Evolutionary conservation across 2,888 invertebrate species (phyloP).

Genomic region (Arrhopalites spinosus): DNA sequence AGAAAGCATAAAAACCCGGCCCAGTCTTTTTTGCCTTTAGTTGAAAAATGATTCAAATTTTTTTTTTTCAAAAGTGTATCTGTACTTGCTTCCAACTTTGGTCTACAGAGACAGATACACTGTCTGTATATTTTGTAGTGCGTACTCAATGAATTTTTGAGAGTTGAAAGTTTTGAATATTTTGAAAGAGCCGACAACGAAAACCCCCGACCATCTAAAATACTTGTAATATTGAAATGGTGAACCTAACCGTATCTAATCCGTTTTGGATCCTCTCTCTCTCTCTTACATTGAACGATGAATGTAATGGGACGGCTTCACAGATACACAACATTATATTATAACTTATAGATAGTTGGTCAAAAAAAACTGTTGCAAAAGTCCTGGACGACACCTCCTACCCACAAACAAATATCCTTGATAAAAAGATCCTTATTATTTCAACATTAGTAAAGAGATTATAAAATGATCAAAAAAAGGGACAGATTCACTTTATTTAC

Average conservation of each 20-base stretch:
- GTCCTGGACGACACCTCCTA: no score
- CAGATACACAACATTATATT: conserved; percentile 18
- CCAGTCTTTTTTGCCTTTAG: conserved; percentile 28
- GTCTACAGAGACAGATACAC: background rate
- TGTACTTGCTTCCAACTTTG: background rate
- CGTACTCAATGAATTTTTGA: background rate
- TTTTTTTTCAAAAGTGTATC: background rate
- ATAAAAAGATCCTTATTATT: background rate
- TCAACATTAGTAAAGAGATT: no score
- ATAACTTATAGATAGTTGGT: background rate
- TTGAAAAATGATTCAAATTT: conserved; percentile 30
- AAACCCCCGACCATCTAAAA: conserved; percentile 31
- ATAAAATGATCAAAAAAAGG: no score
- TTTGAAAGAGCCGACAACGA: conserved; percentile 36
- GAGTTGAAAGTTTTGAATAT: conserved; percentile 3
- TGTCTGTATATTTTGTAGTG: no score
- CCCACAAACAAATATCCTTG: background rate
- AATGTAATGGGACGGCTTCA: conserved; percentile 50
- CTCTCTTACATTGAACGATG: conserved; percentile 32
- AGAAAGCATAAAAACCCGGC: conserved; percentile 18
- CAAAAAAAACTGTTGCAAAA: background rate
- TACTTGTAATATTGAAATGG: conserved; percentile 42
- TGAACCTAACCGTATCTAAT: conserved; percentile 55
- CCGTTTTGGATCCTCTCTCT: conserved; percentile 49
- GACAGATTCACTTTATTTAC: no score